These are phyloP conservation scores for Podarcis siculus DNA, from an alignment of 2,797 vertebrate genomes.

Conservation along the genomic window DNA sequence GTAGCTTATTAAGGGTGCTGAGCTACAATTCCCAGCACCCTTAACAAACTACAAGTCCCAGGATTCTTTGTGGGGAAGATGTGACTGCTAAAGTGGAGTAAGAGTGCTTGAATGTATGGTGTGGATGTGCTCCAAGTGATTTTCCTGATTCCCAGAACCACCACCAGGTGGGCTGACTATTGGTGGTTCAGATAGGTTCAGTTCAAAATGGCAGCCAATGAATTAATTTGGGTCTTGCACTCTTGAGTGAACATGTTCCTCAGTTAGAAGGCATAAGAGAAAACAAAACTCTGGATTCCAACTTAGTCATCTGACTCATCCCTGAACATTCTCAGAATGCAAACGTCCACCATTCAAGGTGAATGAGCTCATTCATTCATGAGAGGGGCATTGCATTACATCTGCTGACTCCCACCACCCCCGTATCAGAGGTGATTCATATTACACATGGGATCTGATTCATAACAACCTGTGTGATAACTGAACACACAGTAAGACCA, in stretches of 20 bases:
- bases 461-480: neutral
- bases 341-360: neutral
- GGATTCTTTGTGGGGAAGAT: too few relatives aligned
- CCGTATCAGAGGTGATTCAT: neutral
- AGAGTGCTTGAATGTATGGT: too few relatives aligned
- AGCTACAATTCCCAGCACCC: too few relatives aligned
- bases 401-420: neutral
- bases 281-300: neutral
- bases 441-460: neutral
- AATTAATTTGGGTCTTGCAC: neutral
- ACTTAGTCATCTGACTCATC: neutral
- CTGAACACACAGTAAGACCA: neutral
- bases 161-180: too few relatives aligned
- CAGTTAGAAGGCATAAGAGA: neutral
- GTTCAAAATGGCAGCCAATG: neutral
- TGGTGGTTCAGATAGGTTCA: neutral
- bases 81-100: too few relatives aligned
- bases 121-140: neutral
- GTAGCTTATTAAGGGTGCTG: too few relatives aligned
- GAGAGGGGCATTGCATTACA: neutral
- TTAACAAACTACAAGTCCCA: too few relatives aligned
- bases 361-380: constrained; percentile 1
- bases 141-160: neutral
- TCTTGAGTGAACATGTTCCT: neutral
- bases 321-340: neutral